Conservation (phyloP, 2,888 invertebrate species). For the Perizoma flavofasciatum region DNA sequence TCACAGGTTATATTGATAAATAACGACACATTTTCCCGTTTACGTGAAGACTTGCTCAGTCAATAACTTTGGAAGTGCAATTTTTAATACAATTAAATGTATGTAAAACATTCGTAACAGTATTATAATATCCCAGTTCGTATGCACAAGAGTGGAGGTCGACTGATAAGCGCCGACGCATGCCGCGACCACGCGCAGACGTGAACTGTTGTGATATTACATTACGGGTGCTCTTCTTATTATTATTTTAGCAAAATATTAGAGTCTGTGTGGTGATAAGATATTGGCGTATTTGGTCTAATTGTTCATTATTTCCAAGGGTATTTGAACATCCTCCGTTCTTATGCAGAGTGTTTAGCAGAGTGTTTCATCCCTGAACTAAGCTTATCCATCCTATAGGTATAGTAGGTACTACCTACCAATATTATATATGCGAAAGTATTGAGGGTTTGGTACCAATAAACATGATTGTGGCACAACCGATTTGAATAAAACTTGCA, state of each 20-base stretch:
- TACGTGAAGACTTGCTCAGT: no score
- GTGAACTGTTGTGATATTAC: constrained; percentile 46
- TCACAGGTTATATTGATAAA: background rate
- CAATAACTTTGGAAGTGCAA: no score
- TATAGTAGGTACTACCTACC: no score
- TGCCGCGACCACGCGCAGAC: constrained; percentile 50
- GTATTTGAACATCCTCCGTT: constrained; percentile 6
- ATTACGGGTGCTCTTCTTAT: constrained; percentile 42
- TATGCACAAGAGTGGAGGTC: constrained; percentile 57
- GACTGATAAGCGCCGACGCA: constrained; percentile 69
- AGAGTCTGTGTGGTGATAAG: constrained; percentile 33
- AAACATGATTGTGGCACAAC: no score
- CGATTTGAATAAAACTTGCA: no score
- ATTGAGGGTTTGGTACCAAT: no score
- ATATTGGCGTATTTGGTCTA: constrained; percentile 33
- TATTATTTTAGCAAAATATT: constrained; percentile 34
- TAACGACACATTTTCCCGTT: constrained; percentile 4
- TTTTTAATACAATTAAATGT: constrained; percentile 5
- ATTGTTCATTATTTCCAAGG: constrained; percentile 30
- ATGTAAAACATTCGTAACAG: constrained; percentile 2
- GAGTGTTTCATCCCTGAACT: constrained; percentile 2
- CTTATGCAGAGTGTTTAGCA: constrained; percentile 2
- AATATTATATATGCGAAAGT: no score
- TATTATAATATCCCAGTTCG: constrained; percentile 25
- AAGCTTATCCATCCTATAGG: no score